Evolutionary conservation across 2,113 vertebrate species (phyloP).

Genomic region (Phrynosoma blainvillii): DNA sequence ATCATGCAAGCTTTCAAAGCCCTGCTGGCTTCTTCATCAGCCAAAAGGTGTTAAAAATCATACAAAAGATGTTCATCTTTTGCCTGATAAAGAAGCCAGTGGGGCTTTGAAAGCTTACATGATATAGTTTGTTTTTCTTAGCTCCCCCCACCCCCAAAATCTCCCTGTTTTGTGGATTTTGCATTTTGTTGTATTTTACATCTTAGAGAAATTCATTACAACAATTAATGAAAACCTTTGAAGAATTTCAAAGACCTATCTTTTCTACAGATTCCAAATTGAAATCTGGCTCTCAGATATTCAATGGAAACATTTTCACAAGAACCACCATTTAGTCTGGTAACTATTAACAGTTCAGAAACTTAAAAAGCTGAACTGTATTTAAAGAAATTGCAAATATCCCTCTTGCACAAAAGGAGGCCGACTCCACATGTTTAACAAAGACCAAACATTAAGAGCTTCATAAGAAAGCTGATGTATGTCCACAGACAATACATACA

Average conservation of each 20-base stretch:
- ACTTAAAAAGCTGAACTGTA: constrained; percentile 29
- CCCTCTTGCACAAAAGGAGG: constrained; percentile 45
- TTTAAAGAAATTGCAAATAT: constrained; percentile 53
- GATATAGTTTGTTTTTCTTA: too few species aligned
- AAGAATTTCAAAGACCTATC: constrained; percentile 39
- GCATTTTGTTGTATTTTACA: not conserved
- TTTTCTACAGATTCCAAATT: constrained; percentile 52
- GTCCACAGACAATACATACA: not conserved
- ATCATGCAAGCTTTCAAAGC: too few species aligned
- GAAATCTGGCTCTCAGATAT: constrained; percentile 71
- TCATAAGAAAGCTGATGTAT: not conserved
- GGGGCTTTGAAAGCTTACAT: too few species aligned
- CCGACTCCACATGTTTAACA: constrained; percentile 51
- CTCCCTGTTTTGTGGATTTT: too few species aligned
- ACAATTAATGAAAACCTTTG: constrained; percentile 8
- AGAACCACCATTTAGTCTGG: constrained; percentile 54
- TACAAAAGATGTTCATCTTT: too few species aligned
- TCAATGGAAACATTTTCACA: constrained; percentile 68
- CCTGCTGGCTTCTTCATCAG: too few species aligned
- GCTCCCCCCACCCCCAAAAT: too few species aligned
- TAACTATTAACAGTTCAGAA: constrained; percentile 41
- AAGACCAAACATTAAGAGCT: constrained; percentile 23
- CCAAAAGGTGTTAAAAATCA: too few species aligned
- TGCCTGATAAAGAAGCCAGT: too few species aligned
- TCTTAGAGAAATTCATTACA: not conserved